Evolutionary conservation across 2,888 invertebrate genomes (phyloP).

Genomic region (Pammene aurita): DNA sequence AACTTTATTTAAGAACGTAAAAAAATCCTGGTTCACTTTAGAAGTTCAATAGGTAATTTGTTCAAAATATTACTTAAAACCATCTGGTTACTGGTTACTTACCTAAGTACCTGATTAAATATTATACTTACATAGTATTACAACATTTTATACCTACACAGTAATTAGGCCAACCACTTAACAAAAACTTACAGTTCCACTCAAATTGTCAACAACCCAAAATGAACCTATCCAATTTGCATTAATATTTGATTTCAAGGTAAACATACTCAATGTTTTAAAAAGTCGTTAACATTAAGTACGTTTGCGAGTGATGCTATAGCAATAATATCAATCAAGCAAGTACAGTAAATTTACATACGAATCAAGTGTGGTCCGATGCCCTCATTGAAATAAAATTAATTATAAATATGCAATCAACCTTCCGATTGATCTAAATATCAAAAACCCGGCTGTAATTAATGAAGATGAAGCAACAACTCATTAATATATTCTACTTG

Average conservation of each 20-base stretch:
- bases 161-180: not conserved
- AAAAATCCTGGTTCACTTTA: too few species aligned
- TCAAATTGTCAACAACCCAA: not conserved
- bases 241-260: conserved; percentile 6
- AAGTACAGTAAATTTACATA: conserved; percentile 24
- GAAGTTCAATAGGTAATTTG: too few species aligned
- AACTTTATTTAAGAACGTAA: too few species aligned
- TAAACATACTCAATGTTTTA: not conserved
- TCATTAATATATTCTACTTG: conserved; percentile 20
- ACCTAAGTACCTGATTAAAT: too few species aligned
- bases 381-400: conserved; percentile 35
- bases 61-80: too few species aligned
- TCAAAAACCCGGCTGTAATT: conserved; percentile 25
- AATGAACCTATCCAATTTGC: not conserved
- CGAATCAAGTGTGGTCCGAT: conserved; percentile 31
- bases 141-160: too few species aligned
- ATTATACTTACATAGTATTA: too few species aligned
- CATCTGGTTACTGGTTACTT: too few species aligned
- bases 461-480: conserved; percentile 39
- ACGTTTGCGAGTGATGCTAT: conserved; percentile 18
- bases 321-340: conserved; percentile 14
- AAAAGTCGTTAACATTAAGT: conserved; percentile 1
- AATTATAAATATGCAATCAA: conserved; percentile 28
- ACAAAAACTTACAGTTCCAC: not conserved
- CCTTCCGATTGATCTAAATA: conserved; percentile 28